A percentile compares a stretch with the other conserved stretches of the same genome.
Conservation (phyloP, 1,140 invertebrate species). For the Aphis craccivora region DNA sequence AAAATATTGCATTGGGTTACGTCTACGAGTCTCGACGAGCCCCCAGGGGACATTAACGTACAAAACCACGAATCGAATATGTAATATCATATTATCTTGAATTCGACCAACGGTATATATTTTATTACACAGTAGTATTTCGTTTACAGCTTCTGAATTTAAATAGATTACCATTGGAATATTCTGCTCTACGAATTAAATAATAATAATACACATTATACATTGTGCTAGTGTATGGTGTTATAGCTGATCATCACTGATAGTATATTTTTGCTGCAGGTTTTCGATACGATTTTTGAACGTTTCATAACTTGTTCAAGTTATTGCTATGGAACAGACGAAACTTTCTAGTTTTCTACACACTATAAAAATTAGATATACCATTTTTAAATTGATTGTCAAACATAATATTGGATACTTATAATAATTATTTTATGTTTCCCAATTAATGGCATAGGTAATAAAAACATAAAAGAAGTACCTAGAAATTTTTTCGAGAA, state of each 20-base stretch:
- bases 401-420: neutral
- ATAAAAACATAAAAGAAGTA: neutral
- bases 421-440: neutral
- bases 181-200: neutral
- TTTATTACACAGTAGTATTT: neutral
- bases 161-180: neutral
- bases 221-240: neutral
- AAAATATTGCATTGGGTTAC: neutral
- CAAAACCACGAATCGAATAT: neutral
- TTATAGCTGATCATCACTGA: neutral
- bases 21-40: neutral
- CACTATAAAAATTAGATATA: neutral
- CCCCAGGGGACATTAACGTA: neutral
- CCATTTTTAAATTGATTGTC: neutral
- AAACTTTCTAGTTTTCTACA: slow-evolving; percentile 6
- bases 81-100: slow-evolving; percentile 5
- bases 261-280: neutral
- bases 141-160: neutral
- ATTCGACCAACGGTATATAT: neutral
- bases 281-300: neutral
- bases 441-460: neutral
- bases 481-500: neutral
- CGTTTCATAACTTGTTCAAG: slow-evolving; percentile 8
- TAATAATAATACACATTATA: neutral
- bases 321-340: neutral